Percentiles rank a stretch among this genome's conserved stretches.
These are phyloP conservation scores for Drosophila mayri DNA, from an alignment of 1,140 invertebrate species.

Conservation along the genomic window DNA sequence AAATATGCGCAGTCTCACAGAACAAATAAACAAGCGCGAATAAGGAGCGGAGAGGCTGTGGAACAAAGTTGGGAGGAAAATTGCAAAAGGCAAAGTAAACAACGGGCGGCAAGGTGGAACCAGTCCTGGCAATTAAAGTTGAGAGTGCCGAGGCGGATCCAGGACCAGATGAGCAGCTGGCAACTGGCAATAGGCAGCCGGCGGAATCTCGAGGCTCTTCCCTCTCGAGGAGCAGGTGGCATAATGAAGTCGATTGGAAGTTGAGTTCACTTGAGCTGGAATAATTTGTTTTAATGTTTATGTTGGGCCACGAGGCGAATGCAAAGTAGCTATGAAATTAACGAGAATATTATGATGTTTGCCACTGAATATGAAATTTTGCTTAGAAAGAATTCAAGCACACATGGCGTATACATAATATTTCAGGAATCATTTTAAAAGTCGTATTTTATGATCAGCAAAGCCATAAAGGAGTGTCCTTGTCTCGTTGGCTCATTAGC, in stretches of 20 bases:
- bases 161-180: conserved; percentile 35
- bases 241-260: conserved; percentile 56
- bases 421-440: conserved; percentile 1
- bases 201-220: conserved; percentile 13
- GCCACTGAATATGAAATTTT: conserved; percentile 31
- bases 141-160: conserved; percentile 20
- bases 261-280: conserved; percentile 48
- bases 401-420: conserved; percentile 23
- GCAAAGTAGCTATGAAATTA: conserved; percentile 37
- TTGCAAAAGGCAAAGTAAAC: conserved; percentile 33
- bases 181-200: conserved; percentile 10
- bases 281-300: conserved; percentile 50
- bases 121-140: conserved; percentile 41
- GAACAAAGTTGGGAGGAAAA: conserved; percentile 26
- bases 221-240: conserved; percentile 31
- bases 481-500: conserved; percentile 1
- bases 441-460: not conserved
- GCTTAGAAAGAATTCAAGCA: conserved; percentile 1
- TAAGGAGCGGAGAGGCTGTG: not conserved
- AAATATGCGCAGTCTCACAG: conserved; percentile 58
- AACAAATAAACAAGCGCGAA: conserved; percentile 44
- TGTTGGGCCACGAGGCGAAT: conserved; percentile 13
- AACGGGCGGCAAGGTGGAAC: conserved; percentile 20
- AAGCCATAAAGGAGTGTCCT: conserved; percentile 1
- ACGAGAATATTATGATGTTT: conserved; percentile 29